Base-by-base conservation (phyloP, 2,888 invertebrate species). In the Tenodera sinensis region DNA sequence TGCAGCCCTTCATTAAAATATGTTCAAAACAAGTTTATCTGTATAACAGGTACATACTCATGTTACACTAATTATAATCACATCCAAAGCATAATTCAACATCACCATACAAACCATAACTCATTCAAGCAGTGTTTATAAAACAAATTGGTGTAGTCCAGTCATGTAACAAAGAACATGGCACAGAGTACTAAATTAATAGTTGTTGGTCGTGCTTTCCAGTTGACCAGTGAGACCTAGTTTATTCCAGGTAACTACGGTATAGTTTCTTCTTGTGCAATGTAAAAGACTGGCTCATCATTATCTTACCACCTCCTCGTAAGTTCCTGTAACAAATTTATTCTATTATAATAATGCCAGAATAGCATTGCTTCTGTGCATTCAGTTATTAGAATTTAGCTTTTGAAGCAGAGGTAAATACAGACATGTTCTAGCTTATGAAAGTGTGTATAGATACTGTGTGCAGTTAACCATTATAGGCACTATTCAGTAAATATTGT, bases 231-330 rank as follows among this genome's bases (percentile, higher is more conserved):
- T 82, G 89, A 71, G 86, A 83, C 89, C n/a, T n/a, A 25, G 9
- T 81, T 84, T 91, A 92, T 90, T 95, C 94, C 93, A 95, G 95
- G 92, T 95, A 95, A 92, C 96, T 96, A 92, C 97, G 95, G 95
- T 98, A 98, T 92, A 98, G 94, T 94, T 98, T 98, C 94, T 97
- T 97, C 95, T 98, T 98, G 93, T 96, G 97, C 94, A 98, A 95
- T 92, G 96, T 96, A 95, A 97, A 98, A 93, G 96, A 97, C 92
- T 97, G 96, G 94, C 97, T 97, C 93, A 98, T 97, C 94, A 98
- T 96, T 92, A 98, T 96, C 91, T 97, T 97, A 93, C 97, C 97
- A 94, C 97, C 96, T 93, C 97, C 96, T 91, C 97, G 96, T 92
- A 98, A 94, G 93, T 97, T 98, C 95, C 97, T 97, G 95, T 90